A percentile compares a stretch with the other conserved stretches of the same genome.
Evolutionary conservation across 1,140 invertebrate species (phyloP).

Genomic region (Xylocopa sonorina): DNA sequence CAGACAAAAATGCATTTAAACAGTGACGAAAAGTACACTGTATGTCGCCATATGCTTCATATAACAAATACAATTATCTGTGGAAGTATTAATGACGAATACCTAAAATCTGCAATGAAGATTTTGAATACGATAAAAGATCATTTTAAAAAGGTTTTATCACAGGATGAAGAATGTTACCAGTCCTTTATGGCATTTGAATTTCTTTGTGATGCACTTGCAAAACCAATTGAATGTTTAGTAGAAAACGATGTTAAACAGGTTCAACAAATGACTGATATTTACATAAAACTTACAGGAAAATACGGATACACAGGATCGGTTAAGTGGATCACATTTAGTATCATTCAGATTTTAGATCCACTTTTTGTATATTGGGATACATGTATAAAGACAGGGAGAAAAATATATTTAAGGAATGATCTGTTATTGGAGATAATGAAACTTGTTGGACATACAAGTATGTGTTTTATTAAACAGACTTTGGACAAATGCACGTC

Average conservation of each 20-base stretch:
- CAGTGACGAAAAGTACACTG: slow-evolving; percentile 14
- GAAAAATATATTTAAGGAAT: slow-evolving; percentile 40
- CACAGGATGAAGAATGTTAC: slow-evolving; percentile 54
- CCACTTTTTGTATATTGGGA: slow-evolving; percentile 65
- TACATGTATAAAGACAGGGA: slow-evolving; percentile 22
- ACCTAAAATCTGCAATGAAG: background rate
- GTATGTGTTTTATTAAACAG: slow-evolving; percentile 38
- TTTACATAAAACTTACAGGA: slow-evolving; percentile 37
- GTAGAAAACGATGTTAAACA: background rate
- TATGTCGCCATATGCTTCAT: slow-evolving; percentile 28
- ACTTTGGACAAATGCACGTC: slow-evolving; percentile 45
- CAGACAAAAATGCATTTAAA: slow-evolving; percentile 7
- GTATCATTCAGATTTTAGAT: slow-evolving; percentile 48
- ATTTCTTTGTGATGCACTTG: slow-evolving; percentile 45
- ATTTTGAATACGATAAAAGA: slow-evolving; percentile 32
- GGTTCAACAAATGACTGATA: slow-evolving; percentile 28
- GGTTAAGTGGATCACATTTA: slow-evolving; percentile 35
- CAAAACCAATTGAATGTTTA: slow-evolving; percentile 52
- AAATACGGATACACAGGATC: slow-evolving; percentile 44
- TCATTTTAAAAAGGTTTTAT: slow-evolving; percentile 41
- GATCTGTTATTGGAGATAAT: slow-evolving; percentile 37
- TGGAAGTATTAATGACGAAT: slow-evolving; percentile 36
- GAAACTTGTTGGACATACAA: slow-evolving; percentile 39
- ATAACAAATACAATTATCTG: slow-evolving; percentile 45
- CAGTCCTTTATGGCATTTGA: slow-evolving; percentile 61